Evolutionary conservation across 2,797 vertebrate genomes (phyloP).

Genomic region (Mus spretus): DNA sequence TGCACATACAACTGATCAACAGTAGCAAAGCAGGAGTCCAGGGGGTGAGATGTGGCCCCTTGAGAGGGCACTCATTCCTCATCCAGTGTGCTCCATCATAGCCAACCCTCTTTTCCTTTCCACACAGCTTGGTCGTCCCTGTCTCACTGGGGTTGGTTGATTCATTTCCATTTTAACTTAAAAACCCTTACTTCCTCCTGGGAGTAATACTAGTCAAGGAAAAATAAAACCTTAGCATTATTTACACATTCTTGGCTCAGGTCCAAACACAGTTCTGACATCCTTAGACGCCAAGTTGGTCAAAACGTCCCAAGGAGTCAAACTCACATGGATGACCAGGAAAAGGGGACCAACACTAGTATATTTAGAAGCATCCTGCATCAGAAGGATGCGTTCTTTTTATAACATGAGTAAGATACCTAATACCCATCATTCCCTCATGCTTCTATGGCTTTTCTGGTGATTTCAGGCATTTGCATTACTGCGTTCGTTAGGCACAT

Average conservation of each 20-base stretch:
- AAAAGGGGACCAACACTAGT: background rate
- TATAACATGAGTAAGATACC: constrained; percentile 40
- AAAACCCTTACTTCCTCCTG: background rate
- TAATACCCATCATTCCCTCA: constrained; percentile 1
- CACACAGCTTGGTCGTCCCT: background rate
- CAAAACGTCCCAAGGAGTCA: background rate
- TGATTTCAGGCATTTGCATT: constrained; percentile 49
- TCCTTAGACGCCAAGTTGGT: constrained; percentile 11
- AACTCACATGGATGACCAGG: background rate
- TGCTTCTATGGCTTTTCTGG: constrained; percentile 22
- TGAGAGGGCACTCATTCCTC: background rate
- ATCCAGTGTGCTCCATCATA: background rate
- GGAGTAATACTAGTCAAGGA: background rate
- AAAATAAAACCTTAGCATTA: constrained; percentile 1
- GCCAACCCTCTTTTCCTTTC: background rate
- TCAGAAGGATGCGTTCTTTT: background rate
- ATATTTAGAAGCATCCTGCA: background rate
- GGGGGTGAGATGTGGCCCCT: background rate
- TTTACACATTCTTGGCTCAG: background rate
- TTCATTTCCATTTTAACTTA: background rate
- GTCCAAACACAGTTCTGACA: background rate
- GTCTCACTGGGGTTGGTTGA: constrained; percentile 24
- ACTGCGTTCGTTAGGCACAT: constrained; percentile 56
- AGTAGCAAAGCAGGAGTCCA: background rate
- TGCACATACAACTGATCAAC: background rate